phyloP scores from a whole-genome alignment of 2,113 vertebrate genomes.

The Otolemur garnettii region DNA sequence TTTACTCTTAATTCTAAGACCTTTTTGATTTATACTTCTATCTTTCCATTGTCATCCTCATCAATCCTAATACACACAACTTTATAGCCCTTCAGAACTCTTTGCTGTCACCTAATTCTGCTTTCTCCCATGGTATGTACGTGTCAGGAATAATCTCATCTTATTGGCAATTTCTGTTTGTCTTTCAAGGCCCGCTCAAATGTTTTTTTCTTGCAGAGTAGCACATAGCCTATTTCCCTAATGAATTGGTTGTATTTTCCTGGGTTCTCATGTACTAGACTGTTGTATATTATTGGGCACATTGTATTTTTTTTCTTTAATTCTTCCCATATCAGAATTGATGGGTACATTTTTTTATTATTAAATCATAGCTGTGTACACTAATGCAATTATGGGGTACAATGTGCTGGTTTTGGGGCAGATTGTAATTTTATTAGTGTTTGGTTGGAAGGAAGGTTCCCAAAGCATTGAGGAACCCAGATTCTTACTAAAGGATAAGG shows the following conservation, averaged over 20 bases:
- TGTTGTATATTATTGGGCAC: background rate
- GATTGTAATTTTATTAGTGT: background rate
- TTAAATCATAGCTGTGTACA: no score
- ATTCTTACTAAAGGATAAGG: background rate
- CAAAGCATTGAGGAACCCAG: background rate
- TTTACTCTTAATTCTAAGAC: slow-evolving; percentile 7
- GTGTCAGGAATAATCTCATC: background rate
- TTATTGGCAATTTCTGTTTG: background rate
- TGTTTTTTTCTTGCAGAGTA: background rate
- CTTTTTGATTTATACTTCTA: background rate
- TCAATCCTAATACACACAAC: background rate
- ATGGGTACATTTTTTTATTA: no score
- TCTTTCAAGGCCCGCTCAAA: background rate
- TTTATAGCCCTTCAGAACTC: background rate
- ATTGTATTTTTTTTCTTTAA: no score
- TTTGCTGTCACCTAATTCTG: background rate
- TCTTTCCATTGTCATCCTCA: background rate
- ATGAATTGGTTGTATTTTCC: background rate
- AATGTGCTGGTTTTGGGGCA: background rate
- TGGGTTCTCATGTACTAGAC: background rate
- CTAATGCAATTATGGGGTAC: no score
- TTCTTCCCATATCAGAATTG: no score
- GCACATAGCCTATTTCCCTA: background rate
- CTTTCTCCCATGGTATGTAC: background rate
- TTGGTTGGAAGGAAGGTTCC: background rate